Conservation (phyloP, 2,113 vertebrate species). For the Chaenogobius annularis region DNA sequence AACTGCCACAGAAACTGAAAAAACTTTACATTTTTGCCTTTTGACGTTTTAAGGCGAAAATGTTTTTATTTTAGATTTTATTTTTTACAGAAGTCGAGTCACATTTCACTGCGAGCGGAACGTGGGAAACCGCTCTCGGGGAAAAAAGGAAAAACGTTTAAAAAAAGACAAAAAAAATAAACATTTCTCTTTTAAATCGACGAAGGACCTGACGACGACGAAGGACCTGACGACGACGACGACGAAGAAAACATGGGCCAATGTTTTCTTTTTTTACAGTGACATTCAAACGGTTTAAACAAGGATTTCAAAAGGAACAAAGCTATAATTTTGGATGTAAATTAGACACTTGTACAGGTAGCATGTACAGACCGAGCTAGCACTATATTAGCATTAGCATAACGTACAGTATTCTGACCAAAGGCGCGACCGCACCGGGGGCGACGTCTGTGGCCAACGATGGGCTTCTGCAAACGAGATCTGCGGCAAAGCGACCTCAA, state of each 20-base stretch:
- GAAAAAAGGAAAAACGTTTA: background rate
- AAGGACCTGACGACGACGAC: background rate
- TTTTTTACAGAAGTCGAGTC: slow-evolving; percentile 22
- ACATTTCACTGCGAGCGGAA: slow-evolving; percentile 46
- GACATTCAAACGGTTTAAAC: slow-evolving; percentile 19
- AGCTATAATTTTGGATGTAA: slow-evolving; percentile 47
- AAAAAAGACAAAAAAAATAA: too few species aligned
- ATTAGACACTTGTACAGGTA: slow-evolving; percentile 33
- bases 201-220: slow-evolving; percentile 13
- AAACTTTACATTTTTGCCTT: slow-evolving; percentile 39
- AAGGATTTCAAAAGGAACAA: slow-evolving; percentile 44
- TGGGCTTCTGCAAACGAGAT: background rate
- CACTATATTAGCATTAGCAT: slow-evolving; percentile 25
- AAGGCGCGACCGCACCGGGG: slow-evolving; percentile 65
- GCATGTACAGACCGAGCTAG: slow-evolving; percentile 47
- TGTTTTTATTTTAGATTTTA: slow-evolving; percentile 29
- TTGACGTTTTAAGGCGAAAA: slow-evolving; percentile 24
- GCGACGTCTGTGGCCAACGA: slow-evolving; percentile 2
- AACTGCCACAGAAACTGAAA: slow-evolving; percentile 40
- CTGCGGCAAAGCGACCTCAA: too few species aligned
- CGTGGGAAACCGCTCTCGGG: background rate
- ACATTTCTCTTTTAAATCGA: slow-evolving; percentile 27
- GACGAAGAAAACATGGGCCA: slow-evolving; percentile 37
- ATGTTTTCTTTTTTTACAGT: slow-evolving; percentile 51
- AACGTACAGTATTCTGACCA: slow-evolving; percentile 46